phyloP scores from a whole-genome alignment of 2,113 vertebrate species.

The Ibidorhyncha struthersii region DNA sequence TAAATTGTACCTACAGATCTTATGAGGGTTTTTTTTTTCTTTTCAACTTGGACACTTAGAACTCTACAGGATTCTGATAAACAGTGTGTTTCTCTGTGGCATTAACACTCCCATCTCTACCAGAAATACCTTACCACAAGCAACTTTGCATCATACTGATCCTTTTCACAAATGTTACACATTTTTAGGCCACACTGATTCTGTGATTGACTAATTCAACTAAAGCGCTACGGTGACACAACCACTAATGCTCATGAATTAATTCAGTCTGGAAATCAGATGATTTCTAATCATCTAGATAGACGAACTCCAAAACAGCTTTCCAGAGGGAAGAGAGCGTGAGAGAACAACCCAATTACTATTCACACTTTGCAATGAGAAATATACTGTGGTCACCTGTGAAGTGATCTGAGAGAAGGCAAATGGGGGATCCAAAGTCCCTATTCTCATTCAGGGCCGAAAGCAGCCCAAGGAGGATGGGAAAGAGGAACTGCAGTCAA shows the following conservation, averaged over 20 bases:
- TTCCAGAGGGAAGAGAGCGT: not conserved
- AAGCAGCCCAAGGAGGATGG: not conserved
- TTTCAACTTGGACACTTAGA: not conserved
- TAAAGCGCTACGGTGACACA: not conserved
- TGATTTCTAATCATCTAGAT: not conserved
- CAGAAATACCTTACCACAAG: not conserved
- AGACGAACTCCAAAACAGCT: not conserved
- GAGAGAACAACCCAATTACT: not conserved
- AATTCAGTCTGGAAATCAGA: not conserved
- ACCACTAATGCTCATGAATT: not conserved
- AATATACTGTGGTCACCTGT: not conserved
- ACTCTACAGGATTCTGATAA: not conserved
- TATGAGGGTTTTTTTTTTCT: not conserved
- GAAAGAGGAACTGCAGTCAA: not conserved
- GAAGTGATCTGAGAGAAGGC: not conserved
- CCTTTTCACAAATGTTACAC: not conserved
- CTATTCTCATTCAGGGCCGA: not conserved
- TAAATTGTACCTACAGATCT: not conserved
- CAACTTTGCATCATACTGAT: not conserved
- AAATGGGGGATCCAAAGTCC: not conserved
- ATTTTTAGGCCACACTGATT: not conserved
- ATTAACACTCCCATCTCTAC: not conserved
- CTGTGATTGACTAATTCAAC: not conserved
- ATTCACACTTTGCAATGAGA: not conserved
- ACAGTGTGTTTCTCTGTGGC: not conserved